These are phyloP conservation scores for Phoronis australis DNA, from an alignment of 2,888 invertebrate species.

Conservation along the genomic window DNA sequence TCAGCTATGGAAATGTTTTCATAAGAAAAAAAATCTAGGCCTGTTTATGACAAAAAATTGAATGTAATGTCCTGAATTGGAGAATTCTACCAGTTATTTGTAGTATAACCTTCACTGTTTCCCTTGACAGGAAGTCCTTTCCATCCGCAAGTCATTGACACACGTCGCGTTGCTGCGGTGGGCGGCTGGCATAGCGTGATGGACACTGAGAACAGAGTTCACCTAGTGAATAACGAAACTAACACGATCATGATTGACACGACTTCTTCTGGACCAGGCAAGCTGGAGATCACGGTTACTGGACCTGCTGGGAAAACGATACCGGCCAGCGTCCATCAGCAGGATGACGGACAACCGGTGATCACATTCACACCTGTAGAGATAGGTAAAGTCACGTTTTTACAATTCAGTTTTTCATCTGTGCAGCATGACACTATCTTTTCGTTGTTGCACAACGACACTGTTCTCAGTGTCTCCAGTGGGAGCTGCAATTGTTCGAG, in stretches of 20 bases:
- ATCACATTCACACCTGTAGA: conserved; percentile 60
- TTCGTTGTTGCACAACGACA: no score
- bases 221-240: conserved; percentile 55
- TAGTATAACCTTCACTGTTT: no score
- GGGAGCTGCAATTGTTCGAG: no score
- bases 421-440: no score
- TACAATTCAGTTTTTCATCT: no score
- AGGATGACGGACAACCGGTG: conserved; percentile 50
- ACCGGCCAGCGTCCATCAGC: conserved; percentile 58
- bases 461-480: no score
- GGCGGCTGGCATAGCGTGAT: conserved; percentile 83
- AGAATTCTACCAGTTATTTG: no score
- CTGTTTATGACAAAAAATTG: no score
- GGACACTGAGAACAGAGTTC: conserved; percentile 62
- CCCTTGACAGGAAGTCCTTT: conserved; percentile 78
- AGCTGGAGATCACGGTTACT: conserved; percentile 58
- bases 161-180: conserved; percentile 66
- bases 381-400: no score
- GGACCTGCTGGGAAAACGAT: conserved; percentile 52
- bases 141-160: conserved; percentile 72
- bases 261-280: conserved; percentile 76
- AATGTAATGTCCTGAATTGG: no score
- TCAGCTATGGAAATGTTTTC: no score
- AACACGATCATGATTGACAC: conserved; percentile 73
- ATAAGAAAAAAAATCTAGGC: no score